Percentiles rank a stretch among this genome's conserved stretches.
Conservation (phyloP, 2,113 vertebrate species). For the Genyomyrus donnyi region DNA sequence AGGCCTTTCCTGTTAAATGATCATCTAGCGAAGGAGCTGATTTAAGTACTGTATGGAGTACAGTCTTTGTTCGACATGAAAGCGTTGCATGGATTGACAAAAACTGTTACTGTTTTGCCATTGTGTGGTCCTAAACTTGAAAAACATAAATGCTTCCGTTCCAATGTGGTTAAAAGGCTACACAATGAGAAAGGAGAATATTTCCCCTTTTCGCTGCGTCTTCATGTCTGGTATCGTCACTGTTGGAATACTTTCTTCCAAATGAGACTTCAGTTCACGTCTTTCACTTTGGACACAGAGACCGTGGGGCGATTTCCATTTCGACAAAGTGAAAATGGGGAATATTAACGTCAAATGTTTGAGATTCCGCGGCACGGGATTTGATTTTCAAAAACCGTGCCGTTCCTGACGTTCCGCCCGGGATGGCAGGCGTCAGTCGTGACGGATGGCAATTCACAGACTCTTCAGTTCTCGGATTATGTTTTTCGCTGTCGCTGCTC, state of each 20-base stretch:
- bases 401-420: conserved; percentile 15
- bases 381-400: conserved; percentile 39
- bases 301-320: conserved; percentile 26
- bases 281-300: conserved; percentile 30
- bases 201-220: background rate
- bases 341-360: conserved; percentile 35
- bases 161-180: background rate
- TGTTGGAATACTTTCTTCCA: conserved; percentile 49
- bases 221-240: conserved; percentile 40
- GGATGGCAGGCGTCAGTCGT: conserved; percentile 15
- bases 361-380: conserved; percentile 52
- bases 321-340: conserved; percentile 25
- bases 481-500: conserved; percentile 33
- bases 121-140: background rate
- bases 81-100: background rate
- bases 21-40: background rate
- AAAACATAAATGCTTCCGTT: background rate
- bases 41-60: background rate
- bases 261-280: conserved; percentile 37
- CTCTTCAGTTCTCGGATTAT: conserved; percentile 37
- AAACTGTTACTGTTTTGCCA: background rate
- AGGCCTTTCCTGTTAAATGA: background rate
- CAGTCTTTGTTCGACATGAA: background rate
- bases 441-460: conserved; percentile 42
- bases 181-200: background rate